Conservation (phyloP, 64 coral and sea anemone genomes). For the Dendrophyllia cribrosa region DNA sequence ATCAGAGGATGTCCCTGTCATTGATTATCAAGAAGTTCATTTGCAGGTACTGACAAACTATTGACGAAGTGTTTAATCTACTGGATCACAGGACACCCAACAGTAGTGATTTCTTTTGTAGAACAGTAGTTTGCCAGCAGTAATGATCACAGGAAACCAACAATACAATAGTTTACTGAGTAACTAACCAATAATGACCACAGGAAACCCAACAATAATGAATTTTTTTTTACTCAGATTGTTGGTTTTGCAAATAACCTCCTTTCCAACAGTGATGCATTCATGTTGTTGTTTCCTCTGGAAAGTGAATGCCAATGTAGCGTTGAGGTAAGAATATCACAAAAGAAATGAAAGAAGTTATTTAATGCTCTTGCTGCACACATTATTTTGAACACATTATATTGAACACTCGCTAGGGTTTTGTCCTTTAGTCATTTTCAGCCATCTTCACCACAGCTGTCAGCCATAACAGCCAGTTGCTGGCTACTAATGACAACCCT, state of each 20-base stretch:
- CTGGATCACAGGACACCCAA: not conserved
- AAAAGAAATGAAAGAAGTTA: not conserved
- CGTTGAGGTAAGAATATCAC: slow-evolving; percentile 34
- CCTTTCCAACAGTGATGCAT: slow-evolving; percentile 25
- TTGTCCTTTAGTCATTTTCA: no score
- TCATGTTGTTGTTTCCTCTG: slow-evolving; percentile 10
- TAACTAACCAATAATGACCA: no score
- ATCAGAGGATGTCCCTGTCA: not conserved
- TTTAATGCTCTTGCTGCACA: no score
- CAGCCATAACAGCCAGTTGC: no score
- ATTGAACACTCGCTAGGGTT: no score
- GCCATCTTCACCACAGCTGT: no score
- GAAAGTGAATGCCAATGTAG: slow-evolving; percentile 76
- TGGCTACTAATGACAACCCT: no score
- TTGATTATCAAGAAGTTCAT: slow-evolving; percentile 14
- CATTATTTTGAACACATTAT: no score
- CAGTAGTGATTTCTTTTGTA: not conserved
- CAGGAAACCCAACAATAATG: not conserved
- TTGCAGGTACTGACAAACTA: slow-evolving; percentile 6
- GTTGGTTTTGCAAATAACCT: slow-evolving; percentile 49
- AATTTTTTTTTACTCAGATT: slow-evolving; percentile 29
- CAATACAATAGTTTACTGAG: no score
- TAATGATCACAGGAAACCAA: no score
- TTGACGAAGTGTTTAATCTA: not conserved
- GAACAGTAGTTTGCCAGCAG: not conserved